phyloP scores from a whole-genome alignment of 2,797 vertebrate species.

The Setipinna tenuifilis region DNA sequence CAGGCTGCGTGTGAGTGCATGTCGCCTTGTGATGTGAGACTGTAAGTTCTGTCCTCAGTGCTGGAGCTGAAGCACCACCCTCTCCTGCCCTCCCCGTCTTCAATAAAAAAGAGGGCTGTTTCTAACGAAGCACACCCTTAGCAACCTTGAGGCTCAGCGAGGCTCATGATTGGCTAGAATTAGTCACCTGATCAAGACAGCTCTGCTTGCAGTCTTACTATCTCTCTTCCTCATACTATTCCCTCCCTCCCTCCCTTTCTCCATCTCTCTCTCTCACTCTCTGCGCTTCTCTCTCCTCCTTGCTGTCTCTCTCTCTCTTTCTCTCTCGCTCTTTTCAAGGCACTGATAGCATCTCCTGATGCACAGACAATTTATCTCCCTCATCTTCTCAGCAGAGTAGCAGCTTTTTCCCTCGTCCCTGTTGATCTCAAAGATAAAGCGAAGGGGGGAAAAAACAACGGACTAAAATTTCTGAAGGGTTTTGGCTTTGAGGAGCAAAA shows the following conservation, averaged over 20 bases:
- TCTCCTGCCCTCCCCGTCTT: neutral
- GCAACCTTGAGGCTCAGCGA: constrained; percentile 67
- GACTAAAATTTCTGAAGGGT: constrained; percentile 81
- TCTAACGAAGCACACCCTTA: constrained; percentile 69
- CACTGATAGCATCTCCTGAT: constrained; percentile 84
- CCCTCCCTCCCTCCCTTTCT: constrained; percentile 41
- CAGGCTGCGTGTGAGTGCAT: neutral
- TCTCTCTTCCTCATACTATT: constrained; percentile 44
- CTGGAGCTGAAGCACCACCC: neutral
- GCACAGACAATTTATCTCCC: constrained; percentile 85
- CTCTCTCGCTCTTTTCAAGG: constrained; percentile 70
- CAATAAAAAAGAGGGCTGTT: constrained; percentile 47
- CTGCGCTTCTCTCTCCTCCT: constrained; percentile 37
- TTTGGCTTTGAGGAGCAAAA: constrained; percentile 51
- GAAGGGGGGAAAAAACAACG: constrained; percentile 50
- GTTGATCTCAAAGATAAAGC: constrained; percentile 83
- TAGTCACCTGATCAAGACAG: constrained; percentile 72
- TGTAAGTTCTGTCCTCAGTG: neutral
- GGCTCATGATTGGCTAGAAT: constrained; percentile 69
- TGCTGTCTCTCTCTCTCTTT: constrained; percentile 37
- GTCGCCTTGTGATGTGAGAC: constrained; percentile 1
- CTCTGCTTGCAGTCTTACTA: constrained; percentile 64
- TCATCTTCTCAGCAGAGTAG: constrained; percentile 83
- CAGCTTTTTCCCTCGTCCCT: constrained; percentile 78
- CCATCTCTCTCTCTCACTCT: constrained; percentile 45